Base-by-base conservation (phyloP, 1,140 invertebrate genomes). In the Brachionus calyciflorus region DNA sequence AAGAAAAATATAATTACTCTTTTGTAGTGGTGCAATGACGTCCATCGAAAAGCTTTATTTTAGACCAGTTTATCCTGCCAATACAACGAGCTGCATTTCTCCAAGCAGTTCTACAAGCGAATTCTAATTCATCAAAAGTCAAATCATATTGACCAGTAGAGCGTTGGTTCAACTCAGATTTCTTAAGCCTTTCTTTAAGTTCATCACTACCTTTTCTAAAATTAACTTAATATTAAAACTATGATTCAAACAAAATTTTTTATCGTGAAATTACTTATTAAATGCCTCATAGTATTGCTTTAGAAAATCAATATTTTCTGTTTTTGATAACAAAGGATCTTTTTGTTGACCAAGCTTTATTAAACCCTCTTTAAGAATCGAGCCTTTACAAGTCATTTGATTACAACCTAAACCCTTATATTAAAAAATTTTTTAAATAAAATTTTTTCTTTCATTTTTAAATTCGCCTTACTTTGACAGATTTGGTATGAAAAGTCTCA, bases 1-100 rank as follows among this genome's bases (percentile, higher is more conserved):
- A 37, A 21, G 3, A 6, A 30, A 30, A 53, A 10, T 17, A 12
- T 10, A 46, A 68, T 12, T 26, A 51, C 79, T 84, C 37, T 46
- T 30, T 69, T 6, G 65, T 69, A 14, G 68, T 70, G 1, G n/a
- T 70, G 9, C 30, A 30, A 73, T 51, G 30, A 41, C 41, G 17
- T 24, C 28, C 21, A 40, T 73, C 68, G 28, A 73, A 82, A 83
- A 95, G 93, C 89, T 96, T 92, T 77, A 97, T 81, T 85, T 95
- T 96, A 0, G 92, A 93, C 94, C 93, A 97, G 82, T 96, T 93
- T 81, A 96, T 96, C 79, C 93, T 87, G 0, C 93, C 93, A 80
- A 96, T 95, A 83, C 94, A 97, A 28, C 94, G 87, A 0, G 91
- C 89, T 0, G 93, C 91, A 84, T 96, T 97, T 80, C 94, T 89